These are phyloP conservation scores for Hirtodrosophila cameraria DNA, from an alignment of 2,888 invertebrate genomes.

Conservation along the genomic window DNA sequence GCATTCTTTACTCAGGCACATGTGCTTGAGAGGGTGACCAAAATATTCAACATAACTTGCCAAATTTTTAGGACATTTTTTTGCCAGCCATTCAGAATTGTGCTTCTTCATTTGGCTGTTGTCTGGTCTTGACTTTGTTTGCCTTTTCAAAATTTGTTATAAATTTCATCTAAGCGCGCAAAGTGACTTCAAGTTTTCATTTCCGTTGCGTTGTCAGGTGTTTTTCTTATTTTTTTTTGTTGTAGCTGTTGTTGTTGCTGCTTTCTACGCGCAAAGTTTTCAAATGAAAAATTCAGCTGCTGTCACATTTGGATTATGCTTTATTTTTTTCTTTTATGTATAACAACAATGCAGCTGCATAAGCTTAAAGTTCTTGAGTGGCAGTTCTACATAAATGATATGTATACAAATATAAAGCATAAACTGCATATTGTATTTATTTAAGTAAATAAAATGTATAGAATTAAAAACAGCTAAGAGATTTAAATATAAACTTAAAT, in stretches of 20 bases:
- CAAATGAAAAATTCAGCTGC: conserved; percentile 63
- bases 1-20: conserved; percentile 35
- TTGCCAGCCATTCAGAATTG: conserved; percentile 24
- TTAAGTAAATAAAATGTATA: neutral
- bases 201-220: conserved; percentile 48
- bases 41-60: conserved; percentile 48
- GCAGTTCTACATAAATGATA: neutral
- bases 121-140: conserved; percentile 1
- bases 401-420: neutral
- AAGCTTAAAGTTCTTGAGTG: neutral
- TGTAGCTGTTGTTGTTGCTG: neutral
- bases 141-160: conserved; percentile 19
- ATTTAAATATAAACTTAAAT: neutral
- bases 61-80: conserved; percentile 48
- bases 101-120: conserved; percentile 22
- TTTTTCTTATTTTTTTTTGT: too few relatives aligned
- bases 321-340: too few relatives aligned
- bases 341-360: conserved; percentile 30
- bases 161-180: conserved; percentile 36
- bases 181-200: conserved; percentile 46
- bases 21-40: conserved; percentile 2
- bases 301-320: conserved; percentile 14
- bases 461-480: neutral
- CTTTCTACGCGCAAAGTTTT: conserved; percentile 48
- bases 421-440: neutral